phyloP scores from a whole-genome alignment of 2,797 vertebrate species.

The Coluber constrictor region DNA sequence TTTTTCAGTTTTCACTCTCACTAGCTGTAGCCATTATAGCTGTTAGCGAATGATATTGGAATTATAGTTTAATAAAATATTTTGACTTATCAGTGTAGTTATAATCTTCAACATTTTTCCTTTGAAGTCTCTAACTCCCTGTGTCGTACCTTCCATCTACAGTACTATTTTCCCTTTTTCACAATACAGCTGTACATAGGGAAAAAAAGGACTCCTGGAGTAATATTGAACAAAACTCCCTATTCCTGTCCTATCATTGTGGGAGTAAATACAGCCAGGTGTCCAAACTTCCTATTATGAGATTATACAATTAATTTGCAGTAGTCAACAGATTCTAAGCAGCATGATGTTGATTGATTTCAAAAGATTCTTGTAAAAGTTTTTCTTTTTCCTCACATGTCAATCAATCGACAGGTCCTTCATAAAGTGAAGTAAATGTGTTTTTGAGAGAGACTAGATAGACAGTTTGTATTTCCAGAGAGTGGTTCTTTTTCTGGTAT shows the following conservation, averaged over 20 bases:
- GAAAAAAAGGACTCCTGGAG: not conserved
- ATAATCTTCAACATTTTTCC: not conserved
- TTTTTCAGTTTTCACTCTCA: not conserved
- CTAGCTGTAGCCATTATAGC: not conserved
- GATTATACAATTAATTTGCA: not conserved
- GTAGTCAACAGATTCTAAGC: not conserved
- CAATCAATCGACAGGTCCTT: not conserved
- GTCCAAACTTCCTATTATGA: too few species aligned
- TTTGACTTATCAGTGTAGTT: not conserved
- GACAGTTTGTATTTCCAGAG: not conserved
- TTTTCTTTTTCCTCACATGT: not conserved
- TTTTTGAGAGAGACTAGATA: not conserved
- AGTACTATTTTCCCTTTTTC: not conserved
- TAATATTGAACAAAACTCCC: not conserved
- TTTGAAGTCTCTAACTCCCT: not conserved
- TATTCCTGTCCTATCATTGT: not conserved
- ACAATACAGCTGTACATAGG: not conserved
- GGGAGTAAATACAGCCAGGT: not conserved
- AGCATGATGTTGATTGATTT: not conserved
- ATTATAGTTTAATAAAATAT: not conserved
- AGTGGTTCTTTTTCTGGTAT: not conserved
- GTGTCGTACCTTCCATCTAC: not conserved
- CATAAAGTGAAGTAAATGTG: not conserved
- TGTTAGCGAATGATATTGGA: not conserved
- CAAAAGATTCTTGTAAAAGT: not conserved